Percentiles rank a stretch among this genome's conserved stretches.
phyloP scores from a whole-genome alignment of 1,140 invertebrate genomes.

The Aphidius ervi region DNA sequence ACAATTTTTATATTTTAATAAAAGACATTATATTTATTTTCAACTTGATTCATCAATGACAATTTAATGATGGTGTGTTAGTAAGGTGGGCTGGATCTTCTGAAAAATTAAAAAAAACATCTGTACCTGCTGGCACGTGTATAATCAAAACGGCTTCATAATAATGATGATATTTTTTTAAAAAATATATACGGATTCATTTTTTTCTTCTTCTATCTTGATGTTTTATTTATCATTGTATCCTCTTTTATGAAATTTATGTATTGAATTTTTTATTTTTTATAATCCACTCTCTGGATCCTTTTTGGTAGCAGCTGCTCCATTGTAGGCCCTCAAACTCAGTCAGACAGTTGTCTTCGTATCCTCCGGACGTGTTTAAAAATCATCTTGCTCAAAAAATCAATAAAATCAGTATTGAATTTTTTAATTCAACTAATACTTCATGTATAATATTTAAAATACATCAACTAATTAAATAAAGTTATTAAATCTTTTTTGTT shows the following conservation, averaged over 20 bases:
- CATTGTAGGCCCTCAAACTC: slow-evolving; percentile 25
- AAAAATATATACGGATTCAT: not conserved
- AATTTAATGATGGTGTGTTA: too few species aligned
- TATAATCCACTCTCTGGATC: slow-evolving; percentile 9
- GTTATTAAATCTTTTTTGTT: too few species aligned
- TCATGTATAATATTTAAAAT: too few species aligned
- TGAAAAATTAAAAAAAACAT: too few species aligned
- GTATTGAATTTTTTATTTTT: not conserved
- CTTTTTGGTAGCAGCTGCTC: slow-evolving; percentile 26
- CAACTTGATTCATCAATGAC: too few species aligned
- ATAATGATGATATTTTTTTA: not conserved
- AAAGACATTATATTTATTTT: too few species aligned
- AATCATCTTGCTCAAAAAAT: not conserved
- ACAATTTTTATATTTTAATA: too few species aligned
- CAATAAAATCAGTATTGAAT: not conserved
- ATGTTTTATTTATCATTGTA: not conserved
- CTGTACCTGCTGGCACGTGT: slow-evolving; percentile 17
- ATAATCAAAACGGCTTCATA: not conserved
- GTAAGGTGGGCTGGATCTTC: too few species aligned
- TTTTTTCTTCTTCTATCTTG: not conserved
- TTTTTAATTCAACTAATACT: not conserved
- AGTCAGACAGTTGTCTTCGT: slow-evolving; percentile 34
- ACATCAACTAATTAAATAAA: too few species aligned
- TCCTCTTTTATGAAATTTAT: not conserved
- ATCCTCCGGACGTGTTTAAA: slow-evolving; percentile 25